phyloP scores from a whole-genome alignment of 2,113 vertebrate genomes.

The Oryzias melastigma region DNA sequence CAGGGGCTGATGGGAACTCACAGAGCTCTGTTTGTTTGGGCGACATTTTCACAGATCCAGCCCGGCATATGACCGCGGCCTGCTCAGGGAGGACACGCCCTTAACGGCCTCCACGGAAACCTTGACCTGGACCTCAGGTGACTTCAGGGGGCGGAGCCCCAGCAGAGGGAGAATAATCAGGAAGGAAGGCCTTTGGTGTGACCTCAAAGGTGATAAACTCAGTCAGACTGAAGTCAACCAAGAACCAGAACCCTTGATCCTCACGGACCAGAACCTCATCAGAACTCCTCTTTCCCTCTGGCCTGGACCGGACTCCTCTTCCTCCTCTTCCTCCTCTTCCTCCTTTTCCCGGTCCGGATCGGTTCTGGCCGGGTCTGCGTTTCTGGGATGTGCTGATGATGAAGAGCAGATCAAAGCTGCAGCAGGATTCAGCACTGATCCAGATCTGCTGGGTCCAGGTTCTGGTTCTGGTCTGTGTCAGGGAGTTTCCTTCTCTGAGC shows the following conservation, averaged over 20 bases:
- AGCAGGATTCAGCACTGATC: too few species aligned
- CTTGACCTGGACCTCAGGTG: slow-evolving; percentile 2
- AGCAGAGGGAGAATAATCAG: neutral
- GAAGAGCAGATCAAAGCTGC: neutral
- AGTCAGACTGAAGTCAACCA: too few species aligned
- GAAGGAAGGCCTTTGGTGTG: neutral
- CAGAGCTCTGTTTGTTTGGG: slow-evolving; percentile 47
- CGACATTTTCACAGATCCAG: slow-evolving; percentile 36
- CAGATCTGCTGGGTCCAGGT: neutral
- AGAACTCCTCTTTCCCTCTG: too few species aligned
- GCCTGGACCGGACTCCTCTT: too few species aligned
- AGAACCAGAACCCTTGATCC: too few species aligned
- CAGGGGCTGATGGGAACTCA: slow-evolving; percentile 23
- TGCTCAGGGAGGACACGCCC: neutral
- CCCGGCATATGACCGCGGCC: slow-evolving; percentile 33
- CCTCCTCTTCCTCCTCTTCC: too few species aligned
- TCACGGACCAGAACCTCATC: too few species aligned
- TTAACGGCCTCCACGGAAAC: slow-evolving; percentile 5
- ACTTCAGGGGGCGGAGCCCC: neutral
- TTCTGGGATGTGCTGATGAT: neutral
- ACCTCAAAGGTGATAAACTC: neutral
- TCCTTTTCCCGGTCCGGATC: too few species aligned
- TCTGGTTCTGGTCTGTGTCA: neutral
- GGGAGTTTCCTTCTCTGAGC: neutral
- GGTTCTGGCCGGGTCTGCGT: too few species aligned